Conservation (phyloP, 1,140 invertebrate species). For the Drosophila pseudoobscura region DNA sequence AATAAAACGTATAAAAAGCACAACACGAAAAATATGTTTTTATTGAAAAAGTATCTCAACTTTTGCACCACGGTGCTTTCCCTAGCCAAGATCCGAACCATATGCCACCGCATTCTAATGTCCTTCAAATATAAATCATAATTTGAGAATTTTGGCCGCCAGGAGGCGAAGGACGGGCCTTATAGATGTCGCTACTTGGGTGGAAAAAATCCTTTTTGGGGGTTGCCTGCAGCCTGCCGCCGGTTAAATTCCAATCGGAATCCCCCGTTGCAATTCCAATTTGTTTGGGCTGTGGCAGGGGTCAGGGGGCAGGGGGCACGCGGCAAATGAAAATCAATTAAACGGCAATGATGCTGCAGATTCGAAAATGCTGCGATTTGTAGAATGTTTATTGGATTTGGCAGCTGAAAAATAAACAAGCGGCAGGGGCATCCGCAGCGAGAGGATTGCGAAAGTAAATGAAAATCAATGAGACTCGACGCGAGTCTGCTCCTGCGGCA, state of each 20-base stretch:
- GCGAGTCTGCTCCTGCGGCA: slow-evolving; percentile 25
- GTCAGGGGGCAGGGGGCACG: neutral
- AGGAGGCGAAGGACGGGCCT: too few relatives aligned
- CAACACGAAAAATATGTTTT: too few relatives aligned
- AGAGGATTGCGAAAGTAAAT: slow-evolving; percentile 35
- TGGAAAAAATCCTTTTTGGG: too few relatives aligned
- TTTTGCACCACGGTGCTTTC: too few relatives aligned
- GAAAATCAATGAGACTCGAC: slow-evolving; percentile 59
- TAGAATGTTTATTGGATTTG: slow-evolving; percentile 74
- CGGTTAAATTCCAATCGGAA: slow-evolving; percentile 22
- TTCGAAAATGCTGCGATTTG: slow-evolving; percentile 60
- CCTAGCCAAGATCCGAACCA: too few relatives aligned
- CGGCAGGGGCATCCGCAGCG: neutral
- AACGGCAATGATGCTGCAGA: slow-evolving; percentile 68
- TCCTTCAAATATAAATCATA: too few relatives aligned
- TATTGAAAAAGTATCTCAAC: too few relatives aligned
- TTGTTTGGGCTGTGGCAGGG: neutral
- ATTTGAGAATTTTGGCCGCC: too few relatives aligned
- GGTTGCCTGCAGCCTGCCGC: neutral
- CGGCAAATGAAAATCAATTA: slow-evolving; percentile 76
- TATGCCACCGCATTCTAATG: too few relatives aligned
- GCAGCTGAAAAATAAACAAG: slow-evolving; percentile 40
- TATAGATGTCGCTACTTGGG: too few relatives aligned
- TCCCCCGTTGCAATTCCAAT: slow-evolving; percentile 8
- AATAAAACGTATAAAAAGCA: too few relatives aligned